A percentile compares a stretch with the other conserved stretches of the same genome.
Conservation (phyloP, 2,113 vertebrate species). For the Neolamprologus sp. region DNA sequence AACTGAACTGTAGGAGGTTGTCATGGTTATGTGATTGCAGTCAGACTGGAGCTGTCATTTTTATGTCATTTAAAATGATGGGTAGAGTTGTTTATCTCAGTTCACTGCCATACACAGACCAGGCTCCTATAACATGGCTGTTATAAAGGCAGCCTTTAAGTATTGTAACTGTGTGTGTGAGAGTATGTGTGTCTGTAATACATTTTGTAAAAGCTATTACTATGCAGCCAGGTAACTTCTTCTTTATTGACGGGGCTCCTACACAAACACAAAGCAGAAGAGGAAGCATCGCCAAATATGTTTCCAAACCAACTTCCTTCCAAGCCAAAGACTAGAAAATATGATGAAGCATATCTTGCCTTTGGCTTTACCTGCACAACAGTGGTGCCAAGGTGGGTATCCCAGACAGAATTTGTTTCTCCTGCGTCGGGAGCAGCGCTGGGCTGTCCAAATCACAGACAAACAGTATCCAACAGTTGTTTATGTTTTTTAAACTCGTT, state of each 20-base stretch:
- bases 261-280: not conserved
- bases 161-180: not conserved
- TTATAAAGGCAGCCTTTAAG: not conserved
- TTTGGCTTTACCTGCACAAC: not conserved
- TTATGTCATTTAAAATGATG: not conserved
- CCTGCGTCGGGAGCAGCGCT: accelerated
- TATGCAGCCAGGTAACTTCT: not conserved
- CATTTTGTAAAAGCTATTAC: not conserved
- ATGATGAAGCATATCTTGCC: not conserved
- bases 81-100: not conserved
- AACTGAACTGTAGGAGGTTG: not conserved
- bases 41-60: not conserved
- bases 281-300: not conserved
- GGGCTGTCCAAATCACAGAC: not conserved
- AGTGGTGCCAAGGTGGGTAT: not conserved
- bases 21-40: not conserved
- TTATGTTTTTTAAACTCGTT: accelerated
- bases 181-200: not conserved
- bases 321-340: not conserved
- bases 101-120: not conserved
- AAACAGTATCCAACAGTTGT: accelerated
- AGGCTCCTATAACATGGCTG: not conserved
- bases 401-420: not conserved
- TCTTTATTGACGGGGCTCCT: not conserved
- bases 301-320: not conserved